These are phyloP conservation scores for Globia sparganii DNA, from an alignment of 2,888 invertebrate species.

Conservation along the genomic window DNA sequence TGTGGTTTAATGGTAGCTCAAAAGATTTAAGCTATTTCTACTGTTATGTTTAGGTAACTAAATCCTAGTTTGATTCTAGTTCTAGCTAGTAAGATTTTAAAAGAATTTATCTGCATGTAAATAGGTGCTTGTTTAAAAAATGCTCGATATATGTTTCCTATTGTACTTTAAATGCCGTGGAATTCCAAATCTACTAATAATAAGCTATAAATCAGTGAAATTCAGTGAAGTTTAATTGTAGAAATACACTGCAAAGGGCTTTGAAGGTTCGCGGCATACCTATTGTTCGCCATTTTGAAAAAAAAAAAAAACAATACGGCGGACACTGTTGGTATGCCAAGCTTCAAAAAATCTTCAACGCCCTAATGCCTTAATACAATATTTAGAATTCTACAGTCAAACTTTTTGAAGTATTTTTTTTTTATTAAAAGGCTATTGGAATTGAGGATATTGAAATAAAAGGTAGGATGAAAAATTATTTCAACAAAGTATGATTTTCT, in stretches of 20 bases:
- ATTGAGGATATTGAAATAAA: not conserved
- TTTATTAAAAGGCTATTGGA: not conserved
- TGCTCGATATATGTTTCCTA: not conserved
- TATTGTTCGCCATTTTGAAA: not conserved
- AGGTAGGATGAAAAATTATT: not conserved
- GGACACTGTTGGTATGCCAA: not conserved
- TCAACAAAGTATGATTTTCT: not conserved
- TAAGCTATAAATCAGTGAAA: not conserved
- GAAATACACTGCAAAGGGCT: not conserved
- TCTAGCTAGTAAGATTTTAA: not conserved
- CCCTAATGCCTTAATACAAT: not conserved
- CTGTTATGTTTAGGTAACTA: not conserved
- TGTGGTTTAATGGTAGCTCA: not conserved
- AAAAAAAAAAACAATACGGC: not conserved
- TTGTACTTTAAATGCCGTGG: not conserved
- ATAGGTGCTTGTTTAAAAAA: not conserved
- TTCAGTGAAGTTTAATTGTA: not conserved
- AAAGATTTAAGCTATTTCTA: constrained; percentile 24
- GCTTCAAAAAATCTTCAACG: not conserved
- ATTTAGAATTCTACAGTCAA: constrained; percentile 3
- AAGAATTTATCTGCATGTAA: not conserved
- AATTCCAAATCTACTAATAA: not conserved
- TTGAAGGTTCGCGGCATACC: not conserved
- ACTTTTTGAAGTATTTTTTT: not conserved
- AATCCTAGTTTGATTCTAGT: not conserved